Base-by-base conservation (phyloP, 2,797 vertebrate genomes). In the Vultur gryphus region DNA sequence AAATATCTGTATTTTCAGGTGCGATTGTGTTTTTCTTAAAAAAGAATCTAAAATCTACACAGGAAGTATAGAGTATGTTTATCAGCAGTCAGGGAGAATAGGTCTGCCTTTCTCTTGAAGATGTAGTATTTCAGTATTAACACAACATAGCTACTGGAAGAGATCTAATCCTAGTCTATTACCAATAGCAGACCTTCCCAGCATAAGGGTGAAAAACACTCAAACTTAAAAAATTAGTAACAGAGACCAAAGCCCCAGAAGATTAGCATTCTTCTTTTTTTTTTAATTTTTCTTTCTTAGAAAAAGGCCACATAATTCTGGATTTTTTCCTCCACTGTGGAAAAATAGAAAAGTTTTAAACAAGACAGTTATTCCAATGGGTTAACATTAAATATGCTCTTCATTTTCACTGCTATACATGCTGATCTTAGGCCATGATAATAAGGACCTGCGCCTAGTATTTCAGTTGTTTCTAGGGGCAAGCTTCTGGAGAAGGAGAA, bases 161-260 rank as follows among this genome's bases (percentile, higher is more conserved):
- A 82, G 7, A 58, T 37, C 48, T 80, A 87, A 84, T 61, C 25
- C 12, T 66, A 41, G 13, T 13, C 51, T 67, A 54, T 26, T 67
- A 70, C 17, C 25, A 29, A n/a, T 3, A 59, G 52, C 37, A 83
- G 12, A 70, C 3, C 25, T 85, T 55, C 12, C 23, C 19, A 70
- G 11, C 5, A 35, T 19, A 59, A 76, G 7, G 17, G 11, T 0
- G 6, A 31, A 67, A 10, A 28, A 31, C 48, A 6, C 6, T 0
- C 37, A 48, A 49, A n/a, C 14, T 73, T 33, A 3, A 62, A 70
- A 69, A 73, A 55, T 14, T 44, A 52, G 6, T 64, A 86, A 54
- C 7, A 28, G 21, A 88, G 10, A 69, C 29, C 41, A 83, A 87
- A 94, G 24, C 4, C 64, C 31, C 66, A 77, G 35, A 52, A n/a